Percentiles rank a stretch among this genome's conserved stretches.
Conservation (phyloP, 2,797 vertebrate species). For the Phaenicophaeus curvirostris region DNA sequence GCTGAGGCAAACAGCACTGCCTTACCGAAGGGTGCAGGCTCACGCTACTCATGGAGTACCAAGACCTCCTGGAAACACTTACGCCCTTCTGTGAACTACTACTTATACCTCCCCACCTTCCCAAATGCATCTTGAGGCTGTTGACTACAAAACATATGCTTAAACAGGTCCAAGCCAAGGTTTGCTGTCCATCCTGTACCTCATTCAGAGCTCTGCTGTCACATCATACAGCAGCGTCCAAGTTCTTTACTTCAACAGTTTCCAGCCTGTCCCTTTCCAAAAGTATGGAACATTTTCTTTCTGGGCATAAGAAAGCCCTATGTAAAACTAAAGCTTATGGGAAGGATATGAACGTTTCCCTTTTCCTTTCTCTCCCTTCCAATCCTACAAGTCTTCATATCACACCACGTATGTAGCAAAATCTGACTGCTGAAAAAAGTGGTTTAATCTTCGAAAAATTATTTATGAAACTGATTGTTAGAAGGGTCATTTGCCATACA, state of each 20-base stretch:
- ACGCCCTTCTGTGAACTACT: background rate
- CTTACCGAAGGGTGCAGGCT: background rate
- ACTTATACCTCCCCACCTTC: background rate
- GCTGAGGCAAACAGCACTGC: background rate
- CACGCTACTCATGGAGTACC: background rate
- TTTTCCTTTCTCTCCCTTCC: background rate
- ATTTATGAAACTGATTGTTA: background rate
- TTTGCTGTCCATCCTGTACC: background rate
- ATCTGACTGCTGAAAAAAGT: background rate
- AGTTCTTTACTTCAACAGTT: background rate
- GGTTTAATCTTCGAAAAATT: background rate
- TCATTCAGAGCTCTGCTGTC: background rate
- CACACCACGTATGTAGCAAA: background rate
- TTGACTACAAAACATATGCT: accelerated
- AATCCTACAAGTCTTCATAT: background rate
- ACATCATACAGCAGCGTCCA: background rate
- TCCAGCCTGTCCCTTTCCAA: background rate
- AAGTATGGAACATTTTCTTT: background rate
- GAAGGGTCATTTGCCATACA: background rate
- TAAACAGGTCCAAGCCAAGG: background rate
- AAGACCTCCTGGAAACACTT: background rate
- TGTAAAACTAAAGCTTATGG: background rate
- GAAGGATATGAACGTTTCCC: background rate
- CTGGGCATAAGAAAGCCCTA: background rate
- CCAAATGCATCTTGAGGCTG: background rate